Percentiles rank a stretch among this genome's conserved stretches.
These are phyloP conservation scores for Hylaea fasciaria DNA, from an alignment of 2,888 invertebrate genomes.

Conservation along the genomic window DNA sequence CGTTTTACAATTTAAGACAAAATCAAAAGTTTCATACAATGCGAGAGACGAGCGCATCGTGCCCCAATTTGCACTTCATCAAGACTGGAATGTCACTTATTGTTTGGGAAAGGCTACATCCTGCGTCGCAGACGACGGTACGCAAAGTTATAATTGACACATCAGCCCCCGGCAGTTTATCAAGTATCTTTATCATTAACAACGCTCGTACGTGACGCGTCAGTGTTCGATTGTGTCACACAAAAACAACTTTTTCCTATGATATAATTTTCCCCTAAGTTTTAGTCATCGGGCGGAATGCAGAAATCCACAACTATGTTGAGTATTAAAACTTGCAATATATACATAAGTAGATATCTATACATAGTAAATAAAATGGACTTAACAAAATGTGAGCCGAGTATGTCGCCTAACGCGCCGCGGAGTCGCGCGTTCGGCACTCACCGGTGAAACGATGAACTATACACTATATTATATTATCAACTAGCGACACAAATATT, in stretches of 20 bases:
- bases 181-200: constrained; percentile 54
- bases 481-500: constrained; percentile 77
- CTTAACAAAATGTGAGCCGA: constrained; percentile 70
- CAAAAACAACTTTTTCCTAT: constrained; percentile 69
- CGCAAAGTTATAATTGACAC: constrained; percentile 61
- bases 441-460: constrained; percentile 66
- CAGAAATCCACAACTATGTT: constrained; percentile 85
- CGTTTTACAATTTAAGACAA: not conserved
- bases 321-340: constrained; percentile 82
- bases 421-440: constrained; percentile 60
- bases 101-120: constrained; percentile 76
- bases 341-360: constrained; percentile 82
- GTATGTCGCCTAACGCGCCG: constrained; percentile 59
- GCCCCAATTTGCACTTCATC: constrained; percentile 76
- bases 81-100: constrained; percentile 84
- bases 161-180: constrained; percentile 49
- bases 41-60: constrained; percentile 55
- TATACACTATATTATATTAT: constrained; percentile 59
- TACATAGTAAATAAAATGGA: constrained; percentile 75
- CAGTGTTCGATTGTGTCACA: constrained; percentile 62
- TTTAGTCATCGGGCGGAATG: constrained; percentile 86
- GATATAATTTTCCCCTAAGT: constrained; percentile 75
- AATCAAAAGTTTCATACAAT: constrained; percentile 37
- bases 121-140: constrained; percentile 58
- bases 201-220: constrained; percentile 62